Percentiles rank a stretch among this genome's conserved stretches.
phyloP scores from a whole-genome alignment of 2,888 invertebrate genomes.

The Dichetophora obliterata region DNA sequence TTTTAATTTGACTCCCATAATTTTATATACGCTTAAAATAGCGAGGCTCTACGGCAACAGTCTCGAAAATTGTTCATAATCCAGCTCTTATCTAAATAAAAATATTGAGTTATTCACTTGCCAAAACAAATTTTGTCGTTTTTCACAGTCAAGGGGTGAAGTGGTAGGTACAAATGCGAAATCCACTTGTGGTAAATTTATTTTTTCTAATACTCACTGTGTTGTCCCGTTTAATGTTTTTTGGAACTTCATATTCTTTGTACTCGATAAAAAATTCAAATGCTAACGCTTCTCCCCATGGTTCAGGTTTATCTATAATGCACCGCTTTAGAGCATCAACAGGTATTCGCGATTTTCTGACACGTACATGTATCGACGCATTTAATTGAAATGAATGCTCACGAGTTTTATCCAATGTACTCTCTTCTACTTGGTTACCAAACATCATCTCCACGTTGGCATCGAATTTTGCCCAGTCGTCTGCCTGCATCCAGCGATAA shows the following conservation, averaged over 20 bases:
- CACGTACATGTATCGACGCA: conserved; percentile 2
- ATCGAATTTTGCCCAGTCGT: conserved; percentile 29
- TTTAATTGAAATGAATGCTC: conserved; percentile 1
- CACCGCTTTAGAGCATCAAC: conserved; percentile 7
- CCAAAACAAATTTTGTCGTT: no score
- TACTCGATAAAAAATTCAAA: conserved; percentile 25
- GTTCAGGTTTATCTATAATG: not conserved
- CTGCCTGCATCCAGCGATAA: conserved; percentile 25
- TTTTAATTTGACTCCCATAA: no score
- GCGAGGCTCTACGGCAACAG: no score
- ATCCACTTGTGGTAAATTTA: no score
- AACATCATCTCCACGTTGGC: conserved; percentile 1
- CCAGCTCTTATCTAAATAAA: no score
- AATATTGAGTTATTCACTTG: no score
- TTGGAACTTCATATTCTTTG: not conserved
- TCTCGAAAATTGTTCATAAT: no score
- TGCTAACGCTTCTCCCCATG: conserved; percentile 1
- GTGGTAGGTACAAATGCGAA: no score
- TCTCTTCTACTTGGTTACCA: not conserved
- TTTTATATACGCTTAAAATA: no score
- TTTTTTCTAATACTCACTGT: not conserved
- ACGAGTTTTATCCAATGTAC: not conserved
- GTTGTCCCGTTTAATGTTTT: not conserved
- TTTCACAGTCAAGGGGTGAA: no score
- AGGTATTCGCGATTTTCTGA: not conserved